Base-by-base conservation (phyloP, 2,113 vertebrate species). In the Strix aluco region DNA sequence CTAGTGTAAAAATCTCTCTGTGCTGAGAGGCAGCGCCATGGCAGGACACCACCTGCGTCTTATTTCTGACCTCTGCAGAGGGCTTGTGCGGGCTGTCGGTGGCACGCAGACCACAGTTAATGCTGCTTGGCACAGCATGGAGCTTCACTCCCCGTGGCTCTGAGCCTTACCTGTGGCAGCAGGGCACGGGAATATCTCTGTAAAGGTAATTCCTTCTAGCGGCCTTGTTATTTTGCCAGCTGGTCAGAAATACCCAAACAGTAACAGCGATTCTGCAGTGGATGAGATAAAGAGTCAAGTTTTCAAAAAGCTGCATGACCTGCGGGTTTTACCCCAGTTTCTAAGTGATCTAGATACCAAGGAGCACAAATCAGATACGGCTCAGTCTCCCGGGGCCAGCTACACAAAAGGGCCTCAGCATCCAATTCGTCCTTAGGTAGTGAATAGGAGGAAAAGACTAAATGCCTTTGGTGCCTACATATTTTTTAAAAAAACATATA, bases 381-480 rank as follows among this genome's bases (percentile, higher is more conserved):
- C 19, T 57, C n/a, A 30, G 19, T 55, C 62, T 86, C 46, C 73
- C 49, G 38, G 42, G 91, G 52, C n/a, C 73, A 34, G 42, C 61
- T 36, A 54, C 23, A 65, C 34, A 52, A 71, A 88, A 89, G 11
- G 87, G 15, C 66, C 36, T 78, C 61, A 75, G 69, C 78, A 81
- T 82, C 46, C 49, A 65, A 5, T 84, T 71, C 61, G 34, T 89
- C 44, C 34, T 94, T 61, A 91, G 55, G 47, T 0, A 2, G 38
- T 13, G 20, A 87, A 57, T 32, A 74, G 72, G 49, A 80, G 46
- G 55, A 70, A 85, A 97, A 79, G 10, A n/a, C 23, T 65, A 72
- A 77, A 94, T 85, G 30, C 17, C 88, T 92, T 88, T 73, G 87
- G 67, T 95, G 67, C 27, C 70, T 77, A 47, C 26, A 36, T n/a